Conservation (phyloP, 2,888 invertebrate genomes). For the Spodoptera littoralis region DNA sequence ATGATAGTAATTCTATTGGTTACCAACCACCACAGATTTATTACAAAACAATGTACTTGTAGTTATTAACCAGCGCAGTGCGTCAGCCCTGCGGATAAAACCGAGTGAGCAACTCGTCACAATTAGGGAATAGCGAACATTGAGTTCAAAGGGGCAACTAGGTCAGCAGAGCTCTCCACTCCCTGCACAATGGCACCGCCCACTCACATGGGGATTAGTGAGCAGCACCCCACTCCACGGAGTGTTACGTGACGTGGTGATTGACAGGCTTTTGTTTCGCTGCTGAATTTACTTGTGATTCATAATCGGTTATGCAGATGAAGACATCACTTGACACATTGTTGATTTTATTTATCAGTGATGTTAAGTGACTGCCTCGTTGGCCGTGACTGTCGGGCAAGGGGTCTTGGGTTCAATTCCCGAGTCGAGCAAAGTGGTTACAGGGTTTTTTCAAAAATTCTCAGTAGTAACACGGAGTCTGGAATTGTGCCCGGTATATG, state of each 20-base stretch:
- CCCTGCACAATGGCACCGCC: constrained; percentile 3
- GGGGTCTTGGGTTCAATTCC: no score
- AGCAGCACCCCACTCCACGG: constrained; percentile 4
- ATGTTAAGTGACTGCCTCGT: no score
- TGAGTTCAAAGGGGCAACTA: constrained; percentile 17
- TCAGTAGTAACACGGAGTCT: no score
- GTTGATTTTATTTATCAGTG: no score
- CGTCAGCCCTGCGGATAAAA: constrained; percentile 14
- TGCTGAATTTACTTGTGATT: no score
- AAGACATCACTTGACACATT: no score
- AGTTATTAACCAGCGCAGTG: background rate
- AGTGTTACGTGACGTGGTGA: background rate
- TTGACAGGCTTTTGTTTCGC: background rate
- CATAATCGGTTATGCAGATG: no score
- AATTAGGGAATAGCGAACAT: constrained; percentile 40
- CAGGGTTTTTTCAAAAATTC: no score
- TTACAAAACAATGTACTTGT: background rate
- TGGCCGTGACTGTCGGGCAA: no score
- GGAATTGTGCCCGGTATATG: no score
- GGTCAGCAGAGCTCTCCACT: constrained; percentile 10
- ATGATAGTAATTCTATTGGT: background rate
- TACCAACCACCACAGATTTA: background rate
- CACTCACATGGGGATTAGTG: constrained; percentile 9
- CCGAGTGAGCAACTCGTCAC: constrained; percentile 15
- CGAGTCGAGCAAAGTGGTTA: no score